These are phyloP conservation scores for Acanthochromis polyacanthus DNA, from an alignment of 2,113 vertebrate species.

Conservation along the genomic window DNA sequence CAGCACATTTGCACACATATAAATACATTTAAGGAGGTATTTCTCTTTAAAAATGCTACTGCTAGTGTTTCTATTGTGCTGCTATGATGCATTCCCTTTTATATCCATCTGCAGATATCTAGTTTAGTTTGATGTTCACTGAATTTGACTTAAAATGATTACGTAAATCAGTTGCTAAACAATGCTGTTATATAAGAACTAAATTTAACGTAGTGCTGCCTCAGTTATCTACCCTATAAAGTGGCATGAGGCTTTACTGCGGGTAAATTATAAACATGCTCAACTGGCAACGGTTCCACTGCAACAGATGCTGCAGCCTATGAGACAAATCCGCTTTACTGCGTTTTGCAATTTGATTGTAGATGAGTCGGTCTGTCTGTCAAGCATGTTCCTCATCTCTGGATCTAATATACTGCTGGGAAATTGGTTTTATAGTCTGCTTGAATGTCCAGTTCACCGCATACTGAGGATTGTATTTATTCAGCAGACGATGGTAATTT, in stretches of 20 bases:
- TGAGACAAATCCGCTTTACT: conserved; percentile 70
- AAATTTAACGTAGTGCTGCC: not conserved
- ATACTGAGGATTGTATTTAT: not conserved
- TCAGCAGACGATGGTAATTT: not conserved
- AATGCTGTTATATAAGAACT: not conserved
- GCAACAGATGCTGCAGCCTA: conserved; percentile 69
- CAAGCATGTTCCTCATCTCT: conserved; percentile 48
- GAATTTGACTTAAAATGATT: conserved; percentile 1
- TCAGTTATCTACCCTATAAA: conserved; percentile 17
- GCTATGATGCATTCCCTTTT: not conserved
- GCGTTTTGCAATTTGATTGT: conserved; percentile 69
- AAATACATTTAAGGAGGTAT: conserved; percentile 2
- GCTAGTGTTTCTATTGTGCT: not conserved
- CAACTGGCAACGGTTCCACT: conserved; percentile 60
- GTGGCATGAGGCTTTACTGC: conserved; percentile 45
- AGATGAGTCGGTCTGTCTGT: conserved; percentile 58
- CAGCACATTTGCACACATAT: conserved; percentile 1
- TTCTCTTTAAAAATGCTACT: not conserved
- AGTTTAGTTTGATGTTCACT: not conserved
- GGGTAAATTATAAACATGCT: conserved; percentile 66
- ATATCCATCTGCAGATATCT: conserved; percentile 6
- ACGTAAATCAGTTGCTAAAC: conserved; percentile 11
- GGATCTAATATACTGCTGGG: conserved; percentile 36
- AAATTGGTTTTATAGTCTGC: conserved; percentile 36
- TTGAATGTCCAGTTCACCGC: conserved; percentile 22